Evolutionary conservation across 1,140 invertebrate species (phyloP), one percentile per base, ranked within the genome.

Genomic region (Nasonia vitripennis): DNA sequence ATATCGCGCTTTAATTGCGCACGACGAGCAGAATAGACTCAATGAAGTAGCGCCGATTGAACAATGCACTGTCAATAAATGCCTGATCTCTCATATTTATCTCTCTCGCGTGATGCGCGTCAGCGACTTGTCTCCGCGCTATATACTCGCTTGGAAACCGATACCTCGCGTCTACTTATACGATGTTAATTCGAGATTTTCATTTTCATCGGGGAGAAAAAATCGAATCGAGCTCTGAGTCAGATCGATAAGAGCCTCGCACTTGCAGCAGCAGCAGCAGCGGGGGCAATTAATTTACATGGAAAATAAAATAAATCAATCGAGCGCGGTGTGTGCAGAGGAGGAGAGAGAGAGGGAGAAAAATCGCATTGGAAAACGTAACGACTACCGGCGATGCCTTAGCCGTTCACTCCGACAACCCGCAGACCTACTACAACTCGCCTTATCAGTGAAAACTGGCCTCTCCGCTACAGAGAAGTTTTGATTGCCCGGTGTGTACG

Each of bases 381-480:
- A 51, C 23, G 41, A 62, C 70, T 20, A 73, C 17, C 37, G n/a
- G 7, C 37, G 34, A 20, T 20, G 67, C 20, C 34, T 70, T 68
- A 2, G 55, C 11, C 31, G 17, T 79, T 68, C 31, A 55, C 27
- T 70, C 14, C 17, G 27, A 27, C 27, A 62, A 62, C 55, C 20
- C 67, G 27, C 11, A 41, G 20, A 27, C 51, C 55, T 41, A 62
- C n/a, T 67, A 67, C 48, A 11, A 23, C 12, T 70, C 51, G 81
- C 31, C 48, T 82, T 82, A 82, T 82, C 81, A 82, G 48, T 62
- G 81, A 82, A 82, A 82, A 82, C 71, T 82, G 51, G 81, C 51
- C 51, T 82, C 68, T 62, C 55, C 20, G 71, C 79, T 34, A 71
- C 62, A 75, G 27, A 23, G 71, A 82, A 75, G 48, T 71, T 81